Evolutionary conservation across 2,113 vertebrate genomes (phyloP).

Genomic region (Gracilinanus agilis): DNA sequence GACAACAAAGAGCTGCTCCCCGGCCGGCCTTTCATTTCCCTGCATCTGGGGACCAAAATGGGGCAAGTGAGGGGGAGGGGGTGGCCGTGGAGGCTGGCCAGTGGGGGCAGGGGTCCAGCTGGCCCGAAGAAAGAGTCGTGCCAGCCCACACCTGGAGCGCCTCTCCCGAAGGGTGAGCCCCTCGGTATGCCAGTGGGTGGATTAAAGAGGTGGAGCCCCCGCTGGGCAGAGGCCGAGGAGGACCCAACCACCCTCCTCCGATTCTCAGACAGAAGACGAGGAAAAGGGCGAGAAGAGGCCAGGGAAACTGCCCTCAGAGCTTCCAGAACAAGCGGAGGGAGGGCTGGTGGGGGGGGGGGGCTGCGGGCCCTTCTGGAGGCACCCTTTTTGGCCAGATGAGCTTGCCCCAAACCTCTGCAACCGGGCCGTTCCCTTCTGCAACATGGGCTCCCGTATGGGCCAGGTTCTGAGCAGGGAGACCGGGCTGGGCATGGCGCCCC

Average conservation of each 20-base stretch:
- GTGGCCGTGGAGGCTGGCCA: too few relatives aligned
- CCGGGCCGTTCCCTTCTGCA: not conserved
- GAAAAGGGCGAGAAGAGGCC: not conserved
- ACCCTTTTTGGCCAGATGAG: not conserved
- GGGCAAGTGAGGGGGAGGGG: not conserved
- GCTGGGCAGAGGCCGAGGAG: not conserved
- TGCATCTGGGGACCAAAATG: conserved; percentile 14
- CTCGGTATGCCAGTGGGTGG: too few relatives aligned
- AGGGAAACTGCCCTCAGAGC: not conserved
- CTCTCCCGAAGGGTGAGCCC: not conserved
- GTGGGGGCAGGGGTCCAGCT: conserved; percentile 2
- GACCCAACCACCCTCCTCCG: not conserved
- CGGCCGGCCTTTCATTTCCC: conserved; percentile 27
- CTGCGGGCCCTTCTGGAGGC: not conserved
- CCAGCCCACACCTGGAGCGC: not conserved
- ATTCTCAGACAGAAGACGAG: not conserved
- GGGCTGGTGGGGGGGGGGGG: not conserved
- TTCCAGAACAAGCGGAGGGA: not conserved
- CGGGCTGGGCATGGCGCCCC: too few relatives aligned
- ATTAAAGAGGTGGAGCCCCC: too few relatives aligned
- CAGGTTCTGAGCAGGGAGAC: not conserved
- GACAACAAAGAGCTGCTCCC: conserved; percentile 22
- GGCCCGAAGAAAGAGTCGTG: conserved; percentile 18
- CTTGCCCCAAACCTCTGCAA: not conserved
- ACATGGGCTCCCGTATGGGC: not conserved